Percentiles rank a stretch among this genome's conserved stretches.
These are phyloP conservation scores for Dromococcyx pavoninus DNA, from an alignment of 2,797 vertebrate genomes.

Conservation along the genomic window DNA sequence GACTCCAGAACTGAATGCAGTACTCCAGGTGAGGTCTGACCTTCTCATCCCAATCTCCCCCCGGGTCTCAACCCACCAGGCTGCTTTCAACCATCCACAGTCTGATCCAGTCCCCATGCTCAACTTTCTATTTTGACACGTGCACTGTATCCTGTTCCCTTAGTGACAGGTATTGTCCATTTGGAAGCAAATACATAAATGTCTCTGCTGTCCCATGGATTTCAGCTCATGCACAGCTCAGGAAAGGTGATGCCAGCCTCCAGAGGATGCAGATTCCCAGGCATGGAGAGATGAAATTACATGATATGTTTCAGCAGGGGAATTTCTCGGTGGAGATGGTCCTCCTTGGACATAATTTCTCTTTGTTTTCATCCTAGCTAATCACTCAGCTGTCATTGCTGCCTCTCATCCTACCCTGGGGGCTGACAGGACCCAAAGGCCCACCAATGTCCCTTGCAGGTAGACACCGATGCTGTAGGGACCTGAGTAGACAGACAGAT, in stretches of 20 bases:
- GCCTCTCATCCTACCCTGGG: neutral
- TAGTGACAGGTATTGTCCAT: fast-evolving
- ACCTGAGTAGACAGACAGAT: neutral
- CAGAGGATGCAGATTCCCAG: neutral
- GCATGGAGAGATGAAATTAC: fast-evolving
- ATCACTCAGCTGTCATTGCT: fast-evolving
- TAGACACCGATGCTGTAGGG: neutral
- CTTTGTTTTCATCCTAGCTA: neutral
- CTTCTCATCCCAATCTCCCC: neutral
- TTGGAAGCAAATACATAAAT: neutral
- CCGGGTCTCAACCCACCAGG: neutral
- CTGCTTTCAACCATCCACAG: neutral
- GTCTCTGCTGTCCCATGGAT: neutral
- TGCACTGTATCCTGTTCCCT: neutral
- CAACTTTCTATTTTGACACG: neutral
- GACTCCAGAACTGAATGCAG: no score
- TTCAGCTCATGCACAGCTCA: neutral
- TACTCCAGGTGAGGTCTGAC: no score
- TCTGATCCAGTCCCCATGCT: neutral
- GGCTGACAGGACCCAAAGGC: neutral
- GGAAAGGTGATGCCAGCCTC: neutral
- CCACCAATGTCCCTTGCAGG: neutral
- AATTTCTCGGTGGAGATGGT: neutral
- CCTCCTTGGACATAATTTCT: neutral
- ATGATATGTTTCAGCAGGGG: neutral